These are phyloP conservation scores for Puntigrus tetrazona DNA, from an alignment of 2,113 vertebrate genomes.

Conservation along the genomic window DNA sequence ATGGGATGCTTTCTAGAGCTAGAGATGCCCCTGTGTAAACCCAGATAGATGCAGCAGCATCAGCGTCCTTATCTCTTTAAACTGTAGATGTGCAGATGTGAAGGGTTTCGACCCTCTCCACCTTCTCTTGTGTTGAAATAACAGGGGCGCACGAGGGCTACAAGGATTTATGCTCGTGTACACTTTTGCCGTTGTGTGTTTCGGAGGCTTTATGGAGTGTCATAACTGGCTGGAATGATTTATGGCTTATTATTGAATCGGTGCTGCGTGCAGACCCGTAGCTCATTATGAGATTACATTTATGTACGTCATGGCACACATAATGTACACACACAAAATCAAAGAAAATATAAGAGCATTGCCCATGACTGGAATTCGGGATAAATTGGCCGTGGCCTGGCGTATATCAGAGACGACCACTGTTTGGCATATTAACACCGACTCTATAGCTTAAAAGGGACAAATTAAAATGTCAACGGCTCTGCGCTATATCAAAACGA, in stretches of 20 bases:
- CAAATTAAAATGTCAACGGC: constrained; percentile 59
- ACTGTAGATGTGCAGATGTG: constrained; percentile 28
- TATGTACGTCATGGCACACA: constrained; percentile 61
- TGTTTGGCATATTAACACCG: constrained; percentile 63
- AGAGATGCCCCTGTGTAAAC: constrained; percentile 31
- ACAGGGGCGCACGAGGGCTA: constrained; percentile 46
- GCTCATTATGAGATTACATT: constrained; percentile 72
- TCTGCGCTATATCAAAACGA: constrained; percentile 58
- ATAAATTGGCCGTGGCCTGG: constrained; percentile 62
- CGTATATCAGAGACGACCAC: constrained; percentile 60
- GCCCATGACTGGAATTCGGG: constrained; percentile 48
- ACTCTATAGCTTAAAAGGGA: constrained; percentile 58
- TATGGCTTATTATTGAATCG: constrained; percentile 69
- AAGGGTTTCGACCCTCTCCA: constrained; percentile 1
- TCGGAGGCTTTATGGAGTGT: constrained; percentile 65
- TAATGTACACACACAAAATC: constrained; percentile 53
- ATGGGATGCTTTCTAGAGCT: constrained; percentile 25
- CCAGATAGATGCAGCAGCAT: constrained; percentile 30
- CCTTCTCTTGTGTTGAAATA: constrained; percentile 48
- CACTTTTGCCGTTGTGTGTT: constrained; percentile 61
- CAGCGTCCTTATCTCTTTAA: constrained; percentile 3
- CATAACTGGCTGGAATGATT: constrained; percentile 63
- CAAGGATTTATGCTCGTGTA: constrained; percentile 54
- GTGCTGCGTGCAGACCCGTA: constrained; percentile 64
- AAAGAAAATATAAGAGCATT: constrained; percentile 49